Base-by-base conservation (phyloP, 2,888 invertebrate genomes). In the Hypselothyrea guttata region DNA sequence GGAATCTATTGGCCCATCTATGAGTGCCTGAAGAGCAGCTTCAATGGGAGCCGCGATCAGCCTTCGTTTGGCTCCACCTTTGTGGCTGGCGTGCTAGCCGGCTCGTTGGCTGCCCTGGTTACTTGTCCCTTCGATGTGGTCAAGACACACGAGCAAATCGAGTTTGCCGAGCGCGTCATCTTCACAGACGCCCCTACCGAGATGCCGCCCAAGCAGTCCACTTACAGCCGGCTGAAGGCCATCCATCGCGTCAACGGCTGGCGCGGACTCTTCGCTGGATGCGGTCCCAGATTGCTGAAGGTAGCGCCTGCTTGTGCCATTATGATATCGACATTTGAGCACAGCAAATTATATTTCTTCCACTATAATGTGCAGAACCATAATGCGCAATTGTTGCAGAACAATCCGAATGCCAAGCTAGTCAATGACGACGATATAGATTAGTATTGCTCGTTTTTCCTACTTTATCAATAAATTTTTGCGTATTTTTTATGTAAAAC, bases 91-190 rank as follows among this genome's bases (percentile, higher is more conserved):
- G 96, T 95, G 45, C 84, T 94, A 46, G 94, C 97, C 54, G 98
- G 98, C 84, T 91, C 93, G 75, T 94, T 97, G 87, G 97, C 99
- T n/a, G 97, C 97, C n/a, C 91, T 96, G n/a, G 79, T 96, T 7
- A 99, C 99, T 3, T 93, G 97, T 61, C 99, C 99, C 4, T 99
- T 99, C 91, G 99, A 99, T 91, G 98, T 99, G n/a, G 95, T 99
- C 0, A 99, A 99, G 92, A 99, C 99, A 0, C 97, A 98, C 88
- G 94, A 95, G 84, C 97, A 98, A 91, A 97, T 97, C 83, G 97
- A 97, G 91, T 93, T 97, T 89, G 97, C 96, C 0, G 96, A 97
- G 89, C 94, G 94, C 82, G 93, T 94, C 89, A 93, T 90, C 48
- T 90, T 90, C 57, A 75, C 88, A n/a, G 89, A 89, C 42, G 88